A percentile compares a stretch with the other conserved stretches of the same genome.
phyloP scores from a whole-genome alignment of 2,888 invertebrate genomes.

The Thalpophila matura region DNA sequence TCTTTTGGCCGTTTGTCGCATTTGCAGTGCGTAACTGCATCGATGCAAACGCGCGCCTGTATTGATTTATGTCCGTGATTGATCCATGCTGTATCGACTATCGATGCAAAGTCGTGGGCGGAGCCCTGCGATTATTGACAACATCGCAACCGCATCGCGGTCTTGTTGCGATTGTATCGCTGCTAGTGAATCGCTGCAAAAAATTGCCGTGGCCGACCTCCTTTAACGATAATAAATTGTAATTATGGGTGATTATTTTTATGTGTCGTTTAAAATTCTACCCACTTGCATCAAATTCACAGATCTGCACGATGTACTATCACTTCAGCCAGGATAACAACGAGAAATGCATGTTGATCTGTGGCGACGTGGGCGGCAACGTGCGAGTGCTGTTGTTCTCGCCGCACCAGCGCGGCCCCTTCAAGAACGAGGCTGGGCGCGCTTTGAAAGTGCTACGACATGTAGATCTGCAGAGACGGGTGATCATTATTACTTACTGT shows the following conservation, averaged over 20 bases:
- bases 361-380: constrained; percentile 94
- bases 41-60: too few species aligned
- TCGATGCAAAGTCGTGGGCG: too few species aligned
- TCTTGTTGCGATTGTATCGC: too few species aligned
- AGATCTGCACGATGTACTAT: constrained; percentile 90
- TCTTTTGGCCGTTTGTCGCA: too few species aligned
- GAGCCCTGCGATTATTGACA: too few species aligned
- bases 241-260: neutral
- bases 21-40: too few species aligned
- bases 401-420: constrained; percentile 92
- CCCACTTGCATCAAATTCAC: constrained; percentile 1
- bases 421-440: constrained; percentile 92
- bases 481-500: constrained; percentile 53
- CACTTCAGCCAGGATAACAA: constrained; percentile 90
- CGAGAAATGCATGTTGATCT: constrained; percentile 92
- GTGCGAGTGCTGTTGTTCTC: constrained; percentile 92
- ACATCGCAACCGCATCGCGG: too few species aligned
- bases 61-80: too few species aligned
- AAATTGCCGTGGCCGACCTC: too few species aligned
- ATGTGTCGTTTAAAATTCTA: neutral
- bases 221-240: too few species aligned
- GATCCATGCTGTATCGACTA: too few species aligned
- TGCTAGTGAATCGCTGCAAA: too few species aligned
- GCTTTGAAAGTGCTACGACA: constrained; percentile 91
- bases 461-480: constrained; percentile 88